A percentile compares a stretch with the other conserved stretches of the same genome.
These are phyloP conservation scores for Drosophila peninsularis DNA, from an alignment of 2,888 invertebrate species.

Conservation along the genomic window DNA sequence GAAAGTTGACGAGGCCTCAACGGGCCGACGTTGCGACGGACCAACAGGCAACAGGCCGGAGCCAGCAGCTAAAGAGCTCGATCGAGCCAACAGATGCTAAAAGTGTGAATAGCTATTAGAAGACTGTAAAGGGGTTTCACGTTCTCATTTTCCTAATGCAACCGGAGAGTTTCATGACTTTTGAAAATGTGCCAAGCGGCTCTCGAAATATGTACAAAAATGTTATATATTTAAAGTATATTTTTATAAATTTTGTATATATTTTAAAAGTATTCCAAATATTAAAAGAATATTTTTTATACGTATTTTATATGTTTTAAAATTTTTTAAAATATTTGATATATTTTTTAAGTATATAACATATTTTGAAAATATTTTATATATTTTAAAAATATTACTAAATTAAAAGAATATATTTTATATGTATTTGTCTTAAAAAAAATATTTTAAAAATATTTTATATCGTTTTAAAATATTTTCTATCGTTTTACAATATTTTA, in stretches of 20 bases:
- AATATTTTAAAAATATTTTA: no score
- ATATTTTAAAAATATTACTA: not conserved
- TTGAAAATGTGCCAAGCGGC: no score
- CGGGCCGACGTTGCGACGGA: not conserved
- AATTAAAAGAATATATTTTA: no score
- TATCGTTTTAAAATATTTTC: no score
- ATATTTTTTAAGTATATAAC: no score
- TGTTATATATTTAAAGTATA: not conserved
- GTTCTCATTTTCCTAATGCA: not conserved
- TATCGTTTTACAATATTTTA: no score
- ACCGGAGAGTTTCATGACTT: not conserved
- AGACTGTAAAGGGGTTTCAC: conserved; percentile 6
- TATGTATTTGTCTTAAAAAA: no score
- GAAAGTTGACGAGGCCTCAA: conserved; percentile 47
- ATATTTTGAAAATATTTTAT: not conserved
- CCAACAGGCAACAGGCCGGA: not conserved
- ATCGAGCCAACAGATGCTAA: conserved; percentile 12
- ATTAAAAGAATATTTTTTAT: not conserved
- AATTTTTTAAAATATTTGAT: not conserved
- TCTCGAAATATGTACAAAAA: not conserved
- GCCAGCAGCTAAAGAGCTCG: conserved; percentile 7
- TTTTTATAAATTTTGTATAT: no score
- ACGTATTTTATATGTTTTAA: no score
- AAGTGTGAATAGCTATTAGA: conserved; percentile 17
- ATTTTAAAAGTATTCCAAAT: no score